These are phyloP conservation scores for Dinoponera quadriceps DNA, from an alignment of 1,140 invertebrate genomes.

Conservation along the genomic window DNA sequence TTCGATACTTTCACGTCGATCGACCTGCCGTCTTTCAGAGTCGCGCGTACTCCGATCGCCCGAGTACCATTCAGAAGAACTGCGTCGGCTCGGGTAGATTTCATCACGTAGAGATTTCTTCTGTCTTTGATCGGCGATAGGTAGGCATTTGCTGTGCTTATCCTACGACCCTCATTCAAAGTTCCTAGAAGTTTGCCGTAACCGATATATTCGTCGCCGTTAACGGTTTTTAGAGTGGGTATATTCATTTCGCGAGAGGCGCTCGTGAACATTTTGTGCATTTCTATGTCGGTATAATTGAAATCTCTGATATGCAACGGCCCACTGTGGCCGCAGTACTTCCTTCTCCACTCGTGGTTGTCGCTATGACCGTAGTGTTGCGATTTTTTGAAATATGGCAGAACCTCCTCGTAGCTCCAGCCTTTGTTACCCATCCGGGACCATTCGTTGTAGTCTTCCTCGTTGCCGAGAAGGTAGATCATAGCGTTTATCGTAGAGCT, in stretches of 20 bases:
- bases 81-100: constrained; percentile 87
- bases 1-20: constrained; percentile 85
- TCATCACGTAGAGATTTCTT: constrained; percentile 90
- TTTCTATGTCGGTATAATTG: constrained; percentile 82
- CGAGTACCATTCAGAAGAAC: constrained; percentile 85
- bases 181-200: constrained; percentile 84
- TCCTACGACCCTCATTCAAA: constrained; percentile 86
- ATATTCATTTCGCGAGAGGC: constrained; percentile 83
- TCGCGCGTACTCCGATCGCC: constrained; percentile 83
- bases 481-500: constrained; percentile 93
- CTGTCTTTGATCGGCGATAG: constrained; percentile 87
- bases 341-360: constrained; percentile 66
- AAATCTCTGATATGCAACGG: constrained; percentile 83
- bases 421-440: constrained; percentile 86
- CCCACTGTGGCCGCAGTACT: constrained; percentile 77
- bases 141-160: constrained; percentile 88
- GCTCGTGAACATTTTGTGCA: constrained; percentile 80
- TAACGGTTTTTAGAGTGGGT: constrained; percentile 79
- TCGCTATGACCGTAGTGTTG: constrained; percentile 79
- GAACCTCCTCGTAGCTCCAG: constrained; percentile 86
- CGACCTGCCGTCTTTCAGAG: constrained; percentile 79
- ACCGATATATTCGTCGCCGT: constrained; percentile 84
- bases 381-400: constrained; percentile 87
- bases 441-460: constrained; percentile 89
- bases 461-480: constrained; percentile 91